These are phyloP conservation scores for Smithornis capensis DNA, from an alignment of 2,113 vertebrate genomes.

Conservation along the genomic window DNA sequence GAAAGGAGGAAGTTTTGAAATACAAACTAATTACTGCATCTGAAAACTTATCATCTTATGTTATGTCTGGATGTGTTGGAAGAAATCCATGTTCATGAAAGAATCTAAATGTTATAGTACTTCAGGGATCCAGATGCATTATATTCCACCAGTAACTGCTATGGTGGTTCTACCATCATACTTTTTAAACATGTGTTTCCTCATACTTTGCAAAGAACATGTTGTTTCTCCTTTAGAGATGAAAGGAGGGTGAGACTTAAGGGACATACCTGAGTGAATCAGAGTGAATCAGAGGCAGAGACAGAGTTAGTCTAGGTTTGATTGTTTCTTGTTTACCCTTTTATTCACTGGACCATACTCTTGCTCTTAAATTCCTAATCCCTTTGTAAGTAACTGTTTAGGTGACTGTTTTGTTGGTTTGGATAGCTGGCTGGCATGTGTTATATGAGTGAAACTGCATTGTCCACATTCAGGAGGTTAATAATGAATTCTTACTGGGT, in stretches of 20 bases:
- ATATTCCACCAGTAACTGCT: not conserved
- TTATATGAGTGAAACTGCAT: not conserved
- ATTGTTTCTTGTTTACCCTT: not conserved
- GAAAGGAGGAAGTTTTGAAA: not conserved
- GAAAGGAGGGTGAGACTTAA: not conserved
- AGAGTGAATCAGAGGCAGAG: not conserved
- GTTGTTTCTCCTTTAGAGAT: not conserved
- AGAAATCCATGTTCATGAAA: not conserved
- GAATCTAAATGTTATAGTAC: not conserved
- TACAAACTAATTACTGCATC: not conserved
- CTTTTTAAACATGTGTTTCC: not conserved
- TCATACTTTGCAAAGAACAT: fast-evolving
- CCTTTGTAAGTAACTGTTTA: not conserved
- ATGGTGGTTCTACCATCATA: fast-evolving
- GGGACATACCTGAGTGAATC: not conserved
- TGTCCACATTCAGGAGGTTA: not conserved
- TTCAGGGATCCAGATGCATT: not conserved
- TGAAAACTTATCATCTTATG: not conserved
- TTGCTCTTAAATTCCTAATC: not conserved
- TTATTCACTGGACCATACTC: not conserved
- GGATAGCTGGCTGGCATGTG: not conserved
- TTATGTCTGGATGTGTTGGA: not conserved
- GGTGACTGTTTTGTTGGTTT: not conserved
- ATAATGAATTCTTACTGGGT: not conserved
- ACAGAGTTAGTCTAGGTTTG: not conserved